Evolutionary conservation across 1,140 invertebrate genomes (phyloP).

Genomic region (Oryctes rhinoceros): DNA sequence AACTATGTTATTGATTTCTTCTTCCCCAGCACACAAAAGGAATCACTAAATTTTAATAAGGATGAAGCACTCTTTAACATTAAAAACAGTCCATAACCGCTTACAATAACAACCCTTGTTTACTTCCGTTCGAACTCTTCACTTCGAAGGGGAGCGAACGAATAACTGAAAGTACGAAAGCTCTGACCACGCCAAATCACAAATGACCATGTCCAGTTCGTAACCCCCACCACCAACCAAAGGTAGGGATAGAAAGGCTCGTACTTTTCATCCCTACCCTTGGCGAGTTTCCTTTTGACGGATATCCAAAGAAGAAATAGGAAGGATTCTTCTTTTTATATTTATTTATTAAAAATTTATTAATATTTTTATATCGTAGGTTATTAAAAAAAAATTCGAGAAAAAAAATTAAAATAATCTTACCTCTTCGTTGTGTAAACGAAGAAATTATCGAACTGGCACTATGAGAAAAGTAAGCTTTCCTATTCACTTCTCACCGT

Average conservation of each 20-base stretch:
- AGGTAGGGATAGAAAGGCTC: not conserved
- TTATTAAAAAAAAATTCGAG: too few relatives aligned
- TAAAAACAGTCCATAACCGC: not conserved
- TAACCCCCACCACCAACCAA: constrained; percentile 47
- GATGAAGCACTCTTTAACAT: too few relatives aligned
- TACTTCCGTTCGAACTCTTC: not conserved
- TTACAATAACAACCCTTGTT: not conserved
- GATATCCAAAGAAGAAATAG: not conserved
- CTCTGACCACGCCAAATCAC: constrained; percentile 48
- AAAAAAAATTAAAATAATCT: constrained; percentile 31
- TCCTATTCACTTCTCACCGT: not conserved
- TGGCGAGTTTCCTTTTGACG: not conserved
- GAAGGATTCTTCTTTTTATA: not conserved
- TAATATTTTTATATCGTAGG: too few relatives aligned
- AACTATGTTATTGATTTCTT: not conserved
- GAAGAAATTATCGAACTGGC: not conserved
- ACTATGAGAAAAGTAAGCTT: too few relatives aligned
- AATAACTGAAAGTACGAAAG: not conserved
- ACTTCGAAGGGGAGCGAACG: not conserved
- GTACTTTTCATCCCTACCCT: constrained; percentile 20
- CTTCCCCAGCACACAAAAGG: too few relatives aligned
- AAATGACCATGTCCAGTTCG: constrained; percentile 46
- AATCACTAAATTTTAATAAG: too few relatives aligned
- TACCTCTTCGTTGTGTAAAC: too few relatives aligned
- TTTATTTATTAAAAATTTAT: too few relatives aligned